Conservation (phyloP, 2,113 vertebrate species). For the Sylvia atricapilla region DNA sequence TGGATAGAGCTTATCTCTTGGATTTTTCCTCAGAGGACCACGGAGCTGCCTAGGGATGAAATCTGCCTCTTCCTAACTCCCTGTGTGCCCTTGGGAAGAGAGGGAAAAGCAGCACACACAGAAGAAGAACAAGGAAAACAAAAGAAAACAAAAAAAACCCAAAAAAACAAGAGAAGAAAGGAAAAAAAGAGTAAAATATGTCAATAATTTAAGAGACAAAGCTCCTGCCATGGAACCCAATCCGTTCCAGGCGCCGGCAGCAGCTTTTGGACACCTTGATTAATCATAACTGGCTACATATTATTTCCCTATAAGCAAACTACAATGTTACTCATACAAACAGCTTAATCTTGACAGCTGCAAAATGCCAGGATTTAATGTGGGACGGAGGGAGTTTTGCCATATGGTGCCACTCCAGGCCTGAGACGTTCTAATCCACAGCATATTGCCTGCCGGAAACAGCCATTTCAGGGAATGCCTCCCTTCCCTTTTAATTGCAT, state of each 20-base stretch:
- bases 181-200: not conserved
- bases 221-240: slow-evolving; percentile 31
- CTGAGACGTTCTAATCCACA: slow-evolving; percentile 66
- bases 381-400: slow-evolving; percentile 67
- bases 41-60: not conserved
- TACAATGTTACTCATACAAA: slow-evolving; percentile 77
- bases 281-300: slow-evolving; percentile 76
- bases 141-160: accelerated
- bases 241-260: slow-evolving; percentile 52
- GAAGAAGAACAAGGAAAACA: not conserved
- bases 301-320: slow-evolving; percentile 83
- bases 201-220: slow-evolving; percentile 61
- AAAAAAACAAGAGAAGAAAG: accelerated
- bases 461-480: slow-evolving; percentile 46
- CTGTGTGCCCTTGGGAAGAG: not conserved
- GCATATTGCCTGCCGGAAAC: slow-evolving; percentile 67
- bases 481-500: slow-evolving; percentile 8
- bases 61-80: not conserved
- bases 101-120: not conserved
- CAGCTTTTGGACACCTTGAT: slow-evolving; percentile 77
- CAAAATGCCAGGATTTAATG: slow-evolving; percentile 82
- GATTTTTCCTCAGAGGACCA: not conserved
- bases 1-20: not conserved
- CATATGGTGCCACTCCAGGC: slow-evolving; percentile 76
- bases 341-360: slow-evolving; percentile 80